phyloP scores from a whole-genome alignment of 2,888 invertebrate species.

The Phortica magna region DNA sequence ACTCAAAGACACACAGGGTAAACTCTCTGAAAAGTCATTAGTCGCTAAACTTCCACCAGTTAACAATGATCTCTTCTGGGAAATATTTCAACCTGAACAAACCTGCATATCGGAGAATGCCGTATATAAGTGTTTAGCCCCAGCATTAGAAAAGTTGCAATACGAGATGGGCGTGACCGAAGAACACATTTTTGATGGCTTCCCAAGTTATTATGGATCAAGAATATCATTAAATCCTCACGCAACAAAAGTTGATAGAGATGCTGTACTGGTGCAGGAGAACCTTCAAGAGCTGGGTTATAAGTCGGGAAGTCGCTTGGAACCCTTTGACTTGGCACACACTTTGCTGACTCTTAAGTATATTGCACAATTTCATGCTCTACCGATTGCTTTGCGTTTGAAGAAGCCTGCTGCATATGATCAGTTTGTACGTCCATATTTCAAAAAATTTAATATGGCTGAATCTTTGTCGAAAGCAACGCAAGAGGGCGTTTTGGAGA shows the following conservation, averaged over 20 bases:
- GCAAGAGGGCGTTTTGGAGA: conserved; percentile 52
- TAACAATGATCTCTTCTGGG: conserved; percentile 79
- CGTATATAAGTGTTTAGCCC: conserved; percentile 79
- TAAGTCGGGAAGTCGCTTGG: conserved; percentile 79
- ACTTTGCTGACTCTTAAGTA: conserved; percentile 78
- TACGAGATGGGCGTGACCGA: conserved; percentile 78
- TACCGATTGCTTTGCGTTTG: conserved; percentile 80
- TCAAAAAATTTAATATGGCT: conserved; percentile 67
- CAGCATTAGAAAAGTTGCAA: conserved; percentile 79
- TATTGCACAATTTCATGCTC: conserved; percentile 81
- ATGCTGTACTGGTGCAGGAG: conserved; percentile 81
- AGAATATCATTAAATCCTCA: conserved; percentile 77
- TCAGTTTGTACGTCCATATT: conserved; percentile 76
- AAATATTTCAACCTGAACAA: conserved; percentile 80
- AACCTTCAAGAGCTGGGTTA: conserved; percentile 80
- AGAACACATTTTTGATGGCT: conserved; percentile 77
- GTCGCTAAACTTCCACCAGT: conserved; percentile 81
- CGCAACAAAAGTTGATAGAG: conserved; percentile 78
- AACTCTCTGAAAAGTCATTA: conserved; percentile 76
- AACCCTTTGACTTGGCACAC: conserved; percentile 79
- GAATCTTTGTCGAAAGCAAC: conserved; percentile 49
- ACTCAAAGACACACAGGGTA: conserved; percentile 63
- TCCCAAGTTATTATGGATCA: conserved; percentile 80
- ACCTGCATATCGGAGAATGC: conserved; percentile 81
- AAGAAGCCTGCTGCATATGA: conserved; percentile 78